phyloP scores from a whole-genome alignment of 2,113 vertebrate genomes.

The Todiramphus saurophagus region DNA sequence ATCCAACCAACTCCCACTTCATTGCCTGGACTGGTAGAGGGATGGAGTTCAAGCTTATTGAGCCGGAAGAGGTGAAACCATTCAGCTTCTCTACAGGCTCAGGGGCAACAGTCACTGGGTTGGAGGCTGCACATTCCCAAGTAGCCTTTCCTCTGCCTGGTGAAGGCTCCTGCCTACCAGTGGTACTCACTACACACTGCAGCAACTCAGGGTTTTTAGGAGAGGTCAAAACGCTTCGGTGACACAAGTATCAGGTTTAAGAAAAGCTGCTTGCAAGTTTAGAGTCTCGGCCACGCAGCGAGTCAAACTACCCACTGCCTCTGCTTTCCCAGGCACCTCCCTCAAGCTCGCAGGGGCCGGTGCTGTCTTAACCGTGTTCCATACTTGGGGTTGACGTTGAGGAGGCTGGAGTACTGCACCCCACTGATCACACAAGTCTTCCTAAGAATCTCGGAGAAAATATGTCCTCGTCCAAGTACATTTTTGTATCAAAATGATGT shows the following conservation, averaged over 20 bases:
- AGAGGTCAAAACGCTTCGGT: not conserved
- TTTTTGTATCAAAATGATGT: not conserved
- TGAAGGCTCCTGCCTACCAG: not conserved
- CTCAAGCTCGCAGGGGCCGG: not conserved
- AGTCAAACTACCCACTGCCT: not conserved
- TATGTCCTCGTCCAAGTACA: not conserved
- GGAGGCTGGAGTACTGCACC: not conserved
- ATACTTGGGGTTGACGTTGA: not conserved
- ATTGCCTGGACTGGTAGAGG: slow-evolving; percentile 98
- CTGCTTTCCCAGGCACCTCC: not conserved
- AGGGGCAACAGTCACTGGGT: not conserved
- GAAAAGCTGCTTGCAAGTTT: not conserved
- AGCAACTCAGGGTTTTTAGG: not conserved
- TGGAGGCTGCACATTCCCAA: not conserved
- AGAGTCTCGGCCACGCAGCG: not conserved
- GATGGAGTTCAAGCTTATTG: slow-evolving; percentile 99
- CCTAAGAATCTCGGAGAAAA: not conserved
- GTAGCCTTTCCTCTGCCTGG: not conserved
- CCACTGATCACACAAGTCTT: not conserved
- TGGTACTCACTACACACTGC: fast-evolving
- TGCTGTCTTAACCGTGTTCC: not conserved
- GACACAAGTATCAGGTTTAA: not conserved
- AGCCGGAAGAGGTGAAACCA: slow-evolving; percentile 92
- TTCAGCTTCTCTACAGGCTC: not conserved
- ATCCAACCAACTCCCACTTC: slow-evolving; percentile 91